These are phyloP conservation scores for Delphinapterus leucas DNA, from an alignment of 2,113 vertebrate species.

Conservation along the genomic window DNA sequence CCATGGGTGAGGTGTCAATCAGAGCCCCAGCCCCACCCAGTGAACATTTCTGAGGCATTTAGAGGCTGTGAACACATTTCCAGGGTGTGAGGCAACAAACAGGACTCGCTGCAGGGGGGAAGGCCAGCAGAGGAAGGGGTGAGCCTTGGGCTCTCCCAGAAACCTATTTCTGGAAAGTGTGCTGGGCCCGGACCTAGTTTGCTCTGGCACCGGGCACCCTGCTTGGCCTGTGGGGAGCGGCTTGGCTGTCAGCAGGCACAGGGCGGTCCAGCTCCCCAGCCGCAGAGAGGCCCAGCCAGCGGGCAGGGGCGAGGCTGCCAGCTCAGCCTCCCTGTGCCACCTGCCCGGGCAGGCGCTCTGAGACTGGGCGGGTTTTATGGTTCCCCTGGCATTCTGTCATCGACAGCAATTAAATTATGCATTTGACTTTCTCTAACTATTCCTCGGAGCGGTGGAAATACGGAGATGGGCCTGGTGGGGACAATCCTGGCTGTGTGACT, in stretches of 20 bases:
- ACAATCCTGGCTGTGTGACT: neutral
- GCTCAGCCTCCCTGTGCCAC: conserved; percentile 75
- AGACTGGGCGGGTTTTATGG: conserved; percentile 68
- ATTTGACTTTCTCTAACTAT: conserved; percentile 73
- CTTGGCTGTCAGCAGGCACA: conserved; percentile 55
- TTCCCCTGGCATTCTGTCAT: conserved; percentile 75
- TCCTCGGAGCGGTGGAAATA: neutral
- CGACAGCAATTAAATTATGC: conserved; percentile 74
- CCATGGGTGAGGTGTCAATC: neutral
- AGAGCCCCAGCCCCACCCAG: neutral
- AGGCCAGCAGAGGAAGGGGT: neutral
- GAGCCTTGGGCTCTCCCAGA: neutral
- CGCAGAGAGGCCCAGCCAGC: neutral
- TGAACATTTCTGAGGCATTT: neutral
- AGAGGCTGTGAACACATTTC: neutral
- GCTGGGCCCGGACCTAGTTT: conserved; percentile 69
- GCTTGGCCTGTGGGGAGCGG: conserved; percentile 76
- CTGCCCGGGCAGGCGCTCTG: conserved; percentile 73
- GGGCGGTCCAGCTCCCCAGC: neutral
- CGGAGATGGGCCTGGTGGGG: neutral
- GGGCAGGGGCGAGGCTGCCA: conserved; percentile 73
- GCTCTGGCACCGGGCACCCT: conserved; percentile 69
- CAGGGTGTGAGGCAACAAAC: neutral
- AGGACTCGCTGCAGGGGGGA: neutral
- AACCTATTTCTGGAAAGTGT: conserved; percentile 74